These are phyloP conservation scores for Centroberyx gerrardi DNA, from an alignment of 2,797 vertebrate genomes.

Conservation along the genomic window DNA sequence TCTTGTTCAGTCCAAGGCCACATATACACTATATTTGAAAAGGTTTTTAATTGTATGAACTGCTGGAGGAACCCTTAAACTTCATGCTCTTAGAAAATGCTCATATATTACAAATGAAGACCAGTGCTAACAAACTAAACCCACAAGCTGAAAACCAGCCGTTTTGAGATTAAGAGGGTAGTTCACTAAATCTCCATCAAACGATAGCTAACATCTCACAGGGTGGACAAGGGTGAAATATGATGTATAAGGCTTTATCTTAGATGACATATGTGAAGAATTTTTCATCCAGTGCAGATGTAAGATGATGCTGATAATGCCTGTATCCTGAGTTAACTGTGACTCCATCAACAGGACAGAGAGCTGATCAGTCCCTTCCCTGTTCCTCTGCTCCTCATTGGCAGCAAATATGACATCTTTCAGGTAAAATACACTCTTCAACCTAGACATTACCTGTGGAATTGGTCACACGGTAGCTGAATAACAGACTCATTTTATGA, in stretches of 20 bases:
- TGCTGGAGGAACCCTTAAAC: too few species aligned
- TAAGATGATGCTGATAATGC: neutral
- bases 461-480: neutral
- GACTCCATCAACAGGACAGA: conserved; percentile 88
- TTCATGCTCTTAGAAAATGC: too few species aligned
- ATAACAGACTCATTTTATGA: neutral
- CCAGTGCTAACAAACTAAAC: too few species aligned
- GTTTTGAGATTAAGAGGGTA: neutral
- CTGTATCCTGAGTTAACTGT: conserved; percentile 18
- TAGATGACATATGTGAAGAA: neutral
- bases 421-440: conserved; percentile 86
- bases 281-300: neutral
- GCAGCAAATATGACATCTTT: conserved; percentile 97
- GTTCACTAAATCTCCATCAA: neutral
- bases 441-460: neutral
- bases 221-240: neutral
- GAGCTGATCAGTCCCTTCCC: conserved; percentile 95
- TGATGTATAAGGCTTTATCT: neutral
- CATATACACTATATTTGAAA: neutral
- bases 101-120: neutral
- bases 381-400: conserved; percentile 93
- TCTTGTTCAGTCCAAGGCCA: neutral
- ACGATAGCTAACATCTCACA: neutral
- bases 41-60: neutral
- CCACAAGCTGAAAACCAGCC: too few species aligned